Percentiles rank a stretch among this genome's conserved stretches.
Evolutionary conservation across 2,113 vertebrate species (phyloP).

Genomic region (Antennarius striatus): DNA sequence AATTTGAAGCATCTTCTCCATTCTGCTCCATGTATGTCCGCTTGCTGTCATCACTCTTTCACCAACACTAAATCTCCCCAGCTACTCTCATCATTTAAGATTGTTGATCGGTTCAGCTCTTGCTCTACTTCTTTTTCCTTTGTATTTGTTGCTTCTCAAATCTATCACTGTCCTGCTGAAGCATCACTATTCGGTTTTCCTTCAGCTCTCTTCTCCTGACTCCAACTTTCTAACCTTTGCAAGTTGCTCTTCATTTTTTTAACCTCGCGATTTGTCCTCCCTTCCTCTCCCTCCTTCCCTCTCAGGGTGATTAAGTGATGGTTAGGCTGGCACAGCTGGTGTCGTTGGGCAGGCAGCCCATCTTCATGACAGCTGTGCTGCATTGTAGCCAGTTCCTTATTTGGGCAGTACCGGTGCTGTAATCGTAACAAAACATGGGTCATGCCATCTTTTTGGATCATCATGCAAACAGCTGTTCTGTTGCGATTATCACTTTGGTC

Average conservation of each 20-base stretch:
- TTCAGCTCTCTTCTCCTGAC: not conserved
- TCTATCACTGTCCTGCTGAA: not conserved
- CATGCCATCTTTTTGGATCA: constrained; percentile 34
- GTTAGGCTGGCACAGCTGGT: constrained; percentile 69
- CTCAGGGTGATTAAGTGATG: constrained; percentile 64
- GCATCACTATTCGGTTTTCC: not conserved
- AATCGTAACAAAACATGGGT: constrained; percentile 51
- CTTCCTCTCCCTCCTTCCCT: constrained; percentile 12
- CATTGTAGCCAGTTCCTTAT: constrained; percentile 53
- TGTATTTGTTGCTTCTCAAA: constrained; percentile 2
- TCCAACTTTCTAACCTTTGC: constrained; percentile 4
- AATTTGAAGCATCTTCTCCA: constrained; percentile 15
- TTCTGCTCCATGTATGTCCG: constrained; percentile 1
- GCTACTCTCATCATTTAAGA: constrained; percentile 22
- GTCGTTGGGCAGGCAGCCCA: constrained; percentile 58
- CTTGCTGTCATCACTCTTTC: not conserved
- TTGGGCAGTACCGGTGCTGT: constrained; percentile 50
- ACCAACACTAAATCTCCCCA: too few relatives aligned
- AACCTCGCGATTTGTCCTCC: not conserved
- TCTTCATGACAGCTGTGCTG: constrained; percentile 67
- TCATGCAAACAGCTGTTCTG: constrained; percentile 26
- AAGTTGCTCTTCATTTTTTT: constrained; percentile 23
- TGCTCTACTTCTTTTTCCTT: constrained; percentile 3
- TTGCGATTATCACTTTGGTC: constrained; percentile 31
- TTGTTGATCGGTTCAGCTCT: constrained; percentile 2